Percentiles rank a stretch among this genome's conserved stretches.
These are phyloP conservation scores for Pachliopta kotzebuea DNA, from an alignment of 2,888 invertebrate species.

Conservation along the genomic window DNA sequence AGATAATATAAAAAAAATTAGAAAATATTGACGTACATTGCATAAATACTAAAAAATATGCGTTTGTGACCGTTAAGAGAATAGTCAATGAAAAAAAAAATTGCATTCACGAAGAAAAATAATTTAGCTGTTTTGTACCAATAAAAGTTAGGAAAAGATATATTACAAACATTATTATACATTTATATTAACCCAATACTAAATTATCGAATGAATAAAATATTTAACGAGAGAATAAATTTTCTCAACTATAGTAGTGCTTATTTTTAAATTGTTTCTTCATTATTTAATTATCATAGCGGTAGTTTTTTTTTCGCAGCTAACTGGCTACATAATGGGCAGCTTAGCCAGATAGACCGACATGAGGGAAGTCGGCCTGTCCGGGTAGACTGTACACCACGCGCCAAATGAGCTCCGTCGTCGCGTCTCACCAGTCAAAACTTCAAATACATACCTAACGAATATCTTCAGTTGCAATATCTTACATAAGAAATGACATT, in stretches of 20 bases:
- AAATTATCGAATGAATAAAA: neutral
- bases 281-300: neutral
- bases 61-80: neutral
- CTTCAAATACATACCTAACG: slow-evolving; percentile 6
- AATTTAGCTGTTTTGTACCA: no score
- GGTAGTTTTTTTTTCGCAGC: neutral
- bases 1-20: neutral
- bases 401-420: slow-evolving; percentile 12
- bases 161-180: no score
- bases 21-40: neutral
- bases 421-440: slow-evolving; percentile 11
- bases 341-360: slow-evolving; percentile 59
- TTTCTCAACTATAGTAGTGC: neutral
- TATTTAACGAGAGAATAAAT: neutral
- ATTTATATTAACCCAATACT: neutral
- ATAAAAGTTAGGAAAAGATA: no score
- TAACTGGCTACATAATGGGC: slow-evolving; percentile 43
- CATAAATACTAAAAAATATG: neutral
- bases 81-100: neutral
- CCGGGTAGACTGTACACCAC: slow-evolving; percentile 72
- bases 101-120: neutral
- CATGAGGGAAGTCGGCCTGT: slow-evolving; percentile 59
- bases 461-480: slow-evolving; percentile 13
- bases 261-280: neutral
- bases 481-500: slow-evolving; percentile 24